These are phyloP conservation scores for Sparus aurata DNA, from an alignment of 2,797 vertebrate genomes.

Conservation along the genomic window DNA sequence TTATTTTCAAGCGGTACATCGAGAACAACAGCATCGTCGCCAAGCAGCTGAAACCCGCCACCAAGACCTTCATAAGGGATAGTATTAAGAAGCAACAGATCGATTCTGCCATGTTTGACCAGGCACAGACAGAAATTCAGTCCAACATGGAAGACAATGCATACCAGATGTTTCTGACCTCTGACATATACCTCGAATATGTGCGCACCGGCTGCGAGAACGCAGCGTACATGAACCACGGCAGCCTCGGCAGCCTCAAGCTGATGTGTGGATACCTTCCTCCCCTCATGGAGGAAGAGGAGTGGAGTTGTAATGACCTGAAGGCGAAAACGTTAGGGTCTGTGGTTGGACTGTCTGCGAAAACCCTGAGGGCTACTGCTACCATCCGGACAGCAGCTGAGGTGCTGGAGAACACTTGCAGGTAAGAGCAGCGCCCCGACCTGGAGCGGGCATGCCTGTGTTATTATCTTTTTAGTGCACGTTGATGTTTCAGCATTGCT, in stretches of 20 bases:
- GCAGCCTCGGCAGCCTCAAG: constrained; percentile 90
- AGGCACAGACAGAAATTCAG: constrained; percentile 97
- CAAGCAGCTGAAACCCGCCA: constrained; percentile 95
- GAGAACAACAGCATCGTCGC: constrained; percentile 96
- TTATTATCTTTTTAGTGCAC: background rate
- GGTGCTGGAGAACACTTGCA: constrained; percentile 91
- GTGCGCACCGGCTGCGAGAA: constrained; percentile 95
- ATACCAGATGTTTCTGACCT: constrained; percentile 98
- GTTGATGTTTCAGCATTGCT: constrained; percentile 5
- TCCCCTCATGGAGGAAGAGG: constrained; percentile 97
- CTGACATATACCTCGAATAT: constrained; percentile 98
- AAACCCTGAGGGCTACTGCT: constrained; percentile 90
- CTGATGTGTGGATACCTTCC: constrained; percentile 96
- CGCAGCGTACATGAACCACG: constrained; percentile 86
- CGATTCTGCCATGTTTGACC: constrained; percentile 97
- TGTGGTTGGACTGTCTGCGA: constrained; percentile 91
- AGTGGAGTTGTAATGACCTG: constrained; percentile 95
- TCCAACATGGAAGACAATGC: constrained; percentile 96
- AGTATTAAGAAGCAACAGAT: constrained; percentile 95
- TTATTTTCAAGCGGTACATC: constrained; percentile 98
- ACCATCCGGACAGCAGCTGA: constrained; percentile 89
- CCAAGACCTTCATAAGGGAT: constrained; percentile 95
- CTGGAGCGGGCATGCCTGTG: background rate
- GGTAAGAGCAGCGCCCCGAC: constrained; percentile 85
- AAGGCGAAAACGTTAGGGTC: constrained; percentile 88